Evolutionary conservation across 2,113 vertebrate genomes (phyloP), one percentile per base, ranked within the genome.

Genomic region (Embiotoca jacksoni): DNA sequence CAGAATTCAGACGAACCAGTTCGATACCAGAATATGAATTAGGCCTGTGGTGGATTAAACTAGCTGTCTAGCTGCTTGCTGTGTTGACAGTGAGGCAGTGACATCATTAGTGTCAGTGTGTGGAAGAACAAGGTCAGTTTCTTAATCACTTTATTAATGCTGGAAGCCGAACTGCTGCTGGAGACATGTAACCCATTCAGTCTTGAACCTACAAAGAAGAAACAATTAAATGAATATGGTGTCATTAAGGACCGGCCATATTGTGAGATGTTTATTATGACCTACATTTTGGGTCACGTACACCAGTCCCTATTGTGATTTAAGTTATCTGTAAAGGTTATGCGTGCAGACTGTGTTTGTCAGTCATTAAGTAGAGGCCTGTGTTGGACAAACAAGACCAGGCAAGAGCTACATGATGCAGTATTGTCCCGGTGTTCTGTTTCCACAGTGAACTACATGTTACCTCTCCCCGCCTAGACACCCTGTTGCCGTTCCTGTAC

Each of bases 11-110:
- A 86, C 78, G 58, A 84, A 90, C 71, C 73, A 15, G 77, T 86
- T 90, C 83, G 87, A 83, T 87, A 41, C 73, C 49, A 88, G 92
- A 93, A 92, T 93, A 91, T 92, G 91, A 92, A 92, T 92, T 82
- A 92, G 91, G 66, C 7, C 82, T 41, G 78, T 65, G 86, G 63
- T 55, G 49, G 78, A 82, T 88, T 56, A 80, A 87, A 84, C 80
- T 72, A 71, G 78, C 74, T 54, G 62, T 81, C 63, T 86, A 41
- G 83, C 54, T 72, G 66, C 58, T 13, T 32, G 62, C 63, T 74
- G 56, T 81, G 83, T 83, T 81, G 84, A 88, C 84, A 75, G 64
- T 57, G 84, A 64, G 66, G 69, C 31, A 53, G 85, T 92, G 88
- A 91, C 85, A 80, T 91, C 88, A 92, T 89, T 82, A 67, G 75